Percentiles rank a stretch among this genome's conserved stretches.
These are phyloP conservation scores for Cheilosia impressa DNA, from an alignment of 2,888 invertebrate species.

Conservation along the genomic window DNA sequence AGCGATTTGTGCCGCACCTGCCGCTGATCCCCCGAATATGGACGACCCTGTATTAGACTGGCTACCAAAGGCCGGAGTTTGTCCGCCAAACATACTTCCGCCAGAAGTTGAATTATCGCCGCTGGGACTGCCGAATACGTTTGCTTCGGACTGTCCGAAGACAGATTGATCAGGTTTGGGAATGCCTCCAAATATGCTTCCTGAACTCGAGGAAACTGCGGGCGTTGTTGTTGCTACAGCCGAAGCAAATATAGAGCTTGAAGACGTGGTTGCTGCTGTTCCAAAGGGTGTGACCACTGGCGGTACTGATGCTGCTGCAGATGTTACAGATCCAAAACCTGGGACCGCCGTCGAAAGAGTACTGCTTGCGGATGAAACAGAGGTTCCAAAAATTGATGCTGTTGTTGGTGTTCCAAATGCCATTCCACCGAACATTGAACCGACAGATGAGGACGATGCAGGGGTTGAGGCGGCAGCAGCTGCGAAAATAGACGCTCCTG, in stretches of 20 bases:
- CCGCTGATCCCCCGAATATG: conserved; percentile 51
- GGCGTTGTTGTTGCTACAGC: conserved; percentile 29
- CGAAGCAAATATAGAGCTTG: conserved; percentile 27
- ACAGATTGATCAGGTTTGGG: conserved; percentile 81
- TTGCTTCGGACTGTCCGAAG: conserved; percentile 75
- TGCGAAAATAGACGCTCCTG: conserved; percentile 67
- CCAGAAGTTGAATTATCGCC: conserved; percentile 72
- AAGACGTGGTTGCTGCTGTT: conserved; percentile 14
- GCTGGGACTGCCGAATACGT: conserved; percentile 14
- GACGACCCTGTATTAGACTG: conserved; percentile 55
- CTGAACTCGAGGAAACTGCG: conserved; percentile 46
- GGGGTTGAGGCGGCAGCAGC: conserved; percentile 58
- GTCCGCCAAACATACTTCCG: conserved; percentile 78
- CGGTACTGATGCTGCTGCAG: conserved; percentile 7
- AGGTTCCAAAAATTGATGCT: conserved; percentile 66
- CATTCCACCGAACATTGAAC: conserved; percentile 57
- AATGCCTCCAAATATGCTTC: conserved; percentile 79
- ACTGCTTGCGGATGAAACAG: conserved; percentile 50
- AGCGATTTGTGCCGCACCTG: conserved; percentile 21
- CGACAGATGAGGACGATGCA: conserved; percentile 39
- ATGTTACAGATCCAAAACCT: conserved; percentile 17
- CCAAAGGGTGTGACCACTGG: conserved; percentile 39
- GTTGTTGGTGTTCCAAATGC: conserved; percentile 38
- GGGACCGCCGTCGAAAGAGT: conserved; percentile 14
- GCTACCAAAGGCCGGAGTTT: conserved; percentile 48